Conservation (phyloP, 2,113 vertebrate species). For the Galemys pyrenaicus region DNA sequence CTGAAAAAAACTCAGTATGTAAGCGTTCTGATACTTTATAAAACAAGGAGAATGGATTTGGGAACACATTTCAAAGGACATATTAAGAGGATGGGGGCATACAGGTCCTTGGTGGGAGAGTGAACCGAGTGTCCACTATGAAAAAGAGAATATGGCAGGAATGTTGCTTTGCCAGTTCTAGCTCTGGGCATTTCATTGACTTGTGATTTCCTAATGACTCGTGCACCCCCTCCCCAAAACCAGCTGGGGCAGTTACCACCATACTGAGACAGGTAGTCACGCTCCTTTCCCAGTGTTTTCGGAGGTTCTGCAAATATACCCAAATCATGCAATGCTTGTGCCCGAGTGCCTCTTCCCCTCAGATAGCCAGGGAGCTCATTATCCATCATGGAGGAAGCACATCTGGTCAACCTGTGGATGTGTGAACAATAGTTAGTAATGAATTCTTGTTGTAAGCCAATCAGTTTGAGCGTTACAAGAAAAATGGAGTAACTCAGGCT, state of each 20-base stretch:
- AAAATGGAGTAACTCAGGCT: too few species aligned
- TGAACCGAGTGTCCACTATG: neutral
- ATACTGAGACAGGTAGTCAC: neutral
- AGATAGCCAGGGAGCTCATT: neutral
- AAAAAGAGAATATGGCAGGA: neutral
- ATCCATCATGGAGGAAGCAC: too few species aligned
- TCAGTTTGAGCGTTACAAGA: neutral
- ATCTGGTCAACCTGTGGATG: neutral
- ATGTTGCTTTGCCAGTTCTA: neutral
- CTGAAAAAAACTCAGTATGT: neutral
- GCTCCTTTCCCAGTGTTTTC: neutral
- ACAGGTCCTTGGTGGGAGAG: neutral
- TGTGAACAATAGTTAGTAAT: neutral
- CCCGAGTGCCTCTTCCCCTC: neutral
- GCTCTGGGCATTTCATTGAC: neutral
- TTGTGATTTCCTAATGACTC: neutral
- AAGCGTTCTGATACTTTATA: neutral
- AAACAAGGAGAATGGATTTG: neutral
- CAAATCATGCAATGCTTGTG: neutral
- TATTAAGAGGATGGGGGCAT: neutral
- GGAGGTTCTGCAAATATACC: neutral
- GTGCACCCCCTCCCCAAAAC: neutral
- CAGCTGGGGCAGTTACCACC: neutral
- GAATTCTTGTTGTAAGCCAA: neutral
- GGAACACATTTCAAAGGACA: constrained; percentile 24